Evolutionary conservation across 1,140 invertebrate species (phyloP).

Genomic region (Nasonia vitripennis): DNA sequence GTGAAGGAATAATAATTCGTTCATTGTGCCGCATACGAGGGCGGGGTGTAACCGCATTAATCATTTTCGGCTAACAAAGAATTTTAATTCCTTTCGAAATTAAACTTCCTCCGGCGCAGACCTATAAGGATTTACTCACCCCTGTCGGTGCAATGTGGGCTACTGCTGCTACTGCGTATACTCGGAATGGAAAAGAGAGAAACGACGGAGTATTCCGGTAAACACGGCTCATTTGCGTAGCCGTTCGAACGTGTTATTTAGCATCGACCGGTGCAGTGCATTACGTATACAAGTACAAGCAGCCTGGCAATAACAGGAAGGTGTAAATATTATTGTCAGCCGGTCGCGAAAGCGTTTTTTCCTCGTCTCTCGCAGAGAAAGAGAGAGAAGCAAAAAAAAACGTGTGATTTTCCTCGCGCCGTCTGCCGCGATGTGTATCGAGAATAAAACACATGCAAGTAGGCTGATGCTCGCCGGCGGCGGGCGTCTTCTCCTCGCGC

Average conservation of each 20-base stretch:
- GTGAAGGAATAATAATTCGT: slow-evolving; percentile 13
- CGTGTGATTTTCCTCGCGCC: slow-evolving; percentile 30
- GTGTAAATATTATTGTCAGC: background rate
- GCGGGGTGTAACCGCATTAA: slow-evolving; percentile 18
- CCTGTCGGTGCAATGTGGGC: no score
- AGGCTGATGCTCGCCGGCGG: no score
- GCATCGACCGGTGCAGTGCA: background rate
- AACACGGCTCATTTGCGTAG: background rate
- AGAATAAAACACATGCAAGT: background rate
- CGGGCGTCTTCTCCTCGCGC: background rate
- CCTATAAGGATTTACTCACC: background rate
- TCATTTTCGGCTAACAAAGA: slow-evolving; percentile 32
- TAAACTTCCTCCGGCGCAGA: background rate
- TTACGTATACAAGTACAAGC: no score
- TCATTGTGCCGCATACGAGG: slow-evolving; percentile 6
- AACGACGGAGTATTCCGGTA: background rate
- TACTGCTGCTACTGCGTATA: no score
- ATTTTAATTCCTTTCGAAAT: slow-evolving; percentile 7
- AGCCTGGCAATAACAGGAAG: background rate
- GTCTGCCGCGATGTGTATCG: slow-evolving; percentile 17
- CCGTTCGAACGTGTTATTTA: background rate
- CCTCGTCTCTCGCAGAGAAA: no score
- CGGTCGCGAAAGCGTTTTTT: no score
- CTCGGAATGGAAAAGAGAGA: no score
- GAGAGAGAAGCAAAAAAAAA: background rate